Base-by-base conservation (phyloP, 2,888 invertebrate genomes). In the Melinaea marsaeus region DNA sequence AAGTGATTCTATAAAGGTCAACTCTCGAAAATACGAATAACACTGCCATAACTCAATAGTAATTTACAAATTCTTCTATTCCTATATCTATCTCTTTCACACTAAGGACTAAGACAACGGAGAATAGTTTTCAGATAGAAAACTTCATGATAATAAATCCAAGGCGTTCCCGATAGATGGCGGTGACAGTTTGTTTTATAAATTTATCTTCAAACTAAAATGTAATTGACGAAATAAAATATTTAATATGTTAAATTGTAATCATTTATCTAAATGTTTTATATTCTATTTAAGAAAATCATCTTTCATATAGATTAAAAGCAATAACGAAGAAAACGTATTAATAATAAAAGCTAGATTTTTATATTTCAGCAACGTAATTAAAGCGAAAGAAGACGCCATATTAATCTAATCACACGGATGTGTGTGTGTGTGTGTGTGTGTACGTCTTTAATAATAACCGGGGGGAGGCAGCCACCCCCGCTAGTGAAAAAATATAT, bases 381-480 rank as follows among this genome's bases (percentile, higher is more conserved):
- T 51, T 51, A 51, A 65, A 67, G 64, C 69, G 61, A 60, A 62
- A 47, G 45, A 57, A 55, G 61, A 78, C 79, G 78, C 83, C 80
- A 84, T 90, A 89, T 90, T 90, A 90, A 90, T 90, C 89, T 90
- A 90, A 90, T 90, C 90, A 90, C 88, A 88, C 86, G 86, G 81
- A 86, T 90, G 90, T 90, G 90, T 90, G 90, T 84, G 90, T 88
- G 83, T 88, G 88, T 90, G 22, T 90, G 90, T 90, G 90, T 90
- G 90, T 84, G 90, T 88, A 83, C 88, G 88, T 90, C 90, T 90
- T 90, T 90, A 90, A 90, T 90, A 90, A 90, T 90, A 90, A 90
- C 90, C 81, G 85, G 86, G 88, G 64, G 69, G 74, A 64, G 68
- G 59, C 68, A 60, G 70, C 63, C 64, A 58, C 61, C 69, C 22